phyloP scores from a whole-genome alignment of 1,140 invertebrate genomes.

The Maconellicoccus hirsutus region DNA sequence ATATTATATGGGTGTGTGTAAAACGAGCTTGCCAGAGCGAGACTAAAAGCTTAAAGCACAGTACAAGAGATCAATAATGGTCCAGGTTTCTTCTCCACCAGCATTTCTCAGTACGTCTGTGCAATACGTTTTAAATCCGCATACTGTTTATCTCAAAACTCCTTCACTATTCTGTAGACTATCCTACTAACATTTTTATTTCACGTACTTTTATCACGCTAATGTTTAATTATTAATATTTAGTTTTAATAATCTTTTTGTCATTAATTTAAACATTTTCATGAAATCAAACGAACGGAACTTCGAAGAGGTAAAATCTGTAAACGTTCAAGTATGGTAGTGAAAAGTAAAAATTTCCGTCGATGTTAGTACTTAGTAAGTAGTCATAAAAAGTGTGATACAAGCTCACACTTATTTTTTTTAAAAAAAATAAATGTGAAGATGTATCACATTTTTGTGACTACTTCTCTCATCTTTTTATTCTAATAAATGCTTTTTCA shows the following conservation, averaged over 20 bases:
- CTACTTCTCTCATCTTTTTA: too few species aligned
- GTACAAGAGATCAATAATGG: slow-evolving; percentile 4
- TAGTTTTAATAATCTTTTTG: not conserved
- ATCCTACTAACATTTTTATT: not conserved
- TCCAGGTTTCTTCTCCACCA: slow-evolving; percentile 2
- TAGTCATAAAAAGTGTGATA: too few species aligned
- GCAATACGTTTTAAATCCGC: not conserved
- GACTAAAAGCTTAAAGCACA: slow-evolving; percentile 8
- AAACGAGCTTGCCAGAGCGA: slow-evolving; percentile 6
- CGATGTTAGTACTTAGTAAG: too few species aligned
- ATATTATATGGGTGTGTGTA: slow-evolving; percentile 4
- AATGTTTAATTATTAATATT: not conserved
- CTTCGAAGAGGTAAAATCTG: too few species aligned
- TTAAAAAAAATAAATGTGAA: too few species aligned
- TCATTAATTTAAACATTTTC: too few species aligned
- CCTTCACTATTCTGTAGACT: not conserved
- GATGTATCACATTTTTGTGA: too few species aligned
- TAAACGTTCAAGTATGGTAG: too few species aligned
- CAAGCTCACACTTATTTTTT: too few species aligned
- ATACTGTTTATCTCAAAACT: not conserved
- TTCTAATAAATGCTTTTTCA: too few species aligned
- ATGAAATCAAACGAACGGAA: too few species aligned
- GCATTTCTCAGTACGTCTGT: slow-evolving; percentile 2
- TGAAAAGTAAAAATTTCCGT: too few species aligned
- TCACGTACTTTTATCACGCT: not conserved